Conservation (phyloP, 2,797 vertebrate genomes). For the Amblyraja radiata region DNA sequence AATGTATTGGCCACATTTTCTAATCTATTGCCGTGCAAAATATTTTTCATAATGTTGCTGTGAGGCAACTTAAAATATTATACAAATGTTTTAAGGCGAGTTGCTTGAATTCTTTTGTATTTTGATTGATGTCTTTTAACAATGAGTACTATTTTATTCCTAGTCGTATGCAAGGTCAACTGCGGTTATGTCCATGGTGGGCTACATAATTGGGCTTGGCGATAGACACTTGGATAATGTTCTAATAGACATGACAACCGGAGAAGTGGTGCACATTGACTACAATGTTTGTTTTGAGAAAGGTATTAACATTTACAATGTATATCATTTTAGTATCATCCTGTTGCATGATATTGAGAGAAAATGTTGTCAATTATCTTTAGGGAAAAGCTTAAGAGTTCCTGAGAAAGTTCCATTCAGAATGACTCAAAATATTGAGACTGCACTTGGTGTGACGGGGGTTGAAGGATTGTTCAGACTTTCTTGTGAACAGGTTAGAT, state of each 20-base stretch:
- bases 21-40: background rate
- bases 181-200: conserved; percentile 98
- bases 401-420: conserved; percentile 97
- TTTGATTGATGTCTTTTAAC: background rate
- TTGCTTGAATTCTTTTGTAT: conserved; percentile 6
- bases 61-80: background rate
- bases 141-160: conserved; percentile 10
- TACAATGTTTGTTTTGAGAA: conserved; percentile 99
- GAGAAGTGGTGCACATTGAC: conserved; percentile 98
- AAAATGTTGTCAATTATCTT: conserved; percentile 39
- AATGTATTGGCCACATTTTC: background rate
- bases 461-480: conserved; percentile 96
- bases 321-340: background rate
- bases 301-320: conserved; percentile 61
- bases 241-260: conserved; percentile 96
- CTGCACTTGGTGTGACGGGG: conserved; percentile 88
- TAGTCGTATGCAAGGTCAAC: conserved; percentile 94
- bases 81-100: background rate
- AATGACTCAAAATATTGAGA: conserved; percentile 98
- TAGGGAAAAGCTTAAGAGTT: conserved; percentile 95
- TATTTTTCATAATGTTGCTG: background rate
- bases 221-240: conserved; percentile 98
- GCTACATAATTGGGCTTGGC: conserved; percentile 96
- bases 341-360: background rate
- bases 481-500: conserved; percentile 90